These are phyloP conservation scores for Sinodicranocentrus sp. DNA, from an alignment of 2,888 invertebrate species.

Conservation along the genomic window DNA sequence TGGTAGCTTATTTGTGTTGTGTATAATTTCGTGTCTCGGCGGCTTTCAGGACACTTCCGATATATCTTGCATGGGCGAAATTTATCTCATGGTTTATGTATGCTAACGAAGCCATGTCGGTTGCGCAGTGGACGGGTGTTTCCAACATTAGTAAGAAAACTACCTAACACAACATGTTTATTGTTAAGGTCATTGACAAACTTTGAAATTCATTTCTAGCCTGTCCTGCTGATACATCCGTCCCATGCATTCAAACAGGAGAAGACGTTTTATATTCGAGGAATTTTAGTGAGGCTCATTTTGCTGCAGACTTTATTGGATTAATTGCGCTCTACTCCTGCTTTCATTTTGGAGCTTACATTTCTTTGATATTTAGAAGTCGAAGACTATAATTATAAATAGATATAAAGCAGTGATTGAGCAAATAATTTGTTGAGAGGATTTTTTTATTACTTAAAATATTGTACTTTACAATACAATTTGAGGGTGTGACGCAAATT, in stretches of 20 bases:
- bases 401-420: not conserved
- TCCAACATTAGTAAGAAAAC: slow-evolving; percentile 82
- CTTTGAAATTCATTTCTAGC: slow-evolving; percentile 79
- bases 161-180: not conserved
- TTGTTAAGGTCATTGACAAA: too few relatives aligned
- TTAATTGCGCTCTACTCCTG: slow-evolving; percentile 83
- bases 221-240: slow-evolving; percentile 82
- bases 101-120: slow-evolving; percentile 91
- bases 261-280: slow-evolving; percentile 86
- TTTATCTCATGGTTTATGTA: slow-evolving; percentile 97
- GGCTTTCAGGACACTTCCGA: slow-evolving; percentile 90
- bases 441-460: too few relatives aligned
- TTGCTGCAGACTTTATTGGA: slow-evolving; percentile 84
- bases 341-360: slow-evolving; percentile 86
- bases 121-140: slow-evolving; percentile 93
- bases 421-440: not conserved
- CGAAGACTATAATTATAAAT: slow-evolving; percentile 15
- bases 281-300: slow-evolving; percentile 84
- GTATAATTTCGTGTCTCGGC: too few relatives aligned
- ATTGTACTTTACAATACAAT: too few relatives aligned
- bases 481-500: too few relatives aligned
- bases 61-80: slow-evolving; percentile 90
- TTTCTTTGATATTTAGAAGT: slow-evolving; percentile 81
- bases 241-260: slow-evolving; percentile 87
- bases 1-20: too few relatives aligned